Base-by-base conservation (phyloP, 2,888 invertebrate species). In the Criorhina ranunculi region DNA sequence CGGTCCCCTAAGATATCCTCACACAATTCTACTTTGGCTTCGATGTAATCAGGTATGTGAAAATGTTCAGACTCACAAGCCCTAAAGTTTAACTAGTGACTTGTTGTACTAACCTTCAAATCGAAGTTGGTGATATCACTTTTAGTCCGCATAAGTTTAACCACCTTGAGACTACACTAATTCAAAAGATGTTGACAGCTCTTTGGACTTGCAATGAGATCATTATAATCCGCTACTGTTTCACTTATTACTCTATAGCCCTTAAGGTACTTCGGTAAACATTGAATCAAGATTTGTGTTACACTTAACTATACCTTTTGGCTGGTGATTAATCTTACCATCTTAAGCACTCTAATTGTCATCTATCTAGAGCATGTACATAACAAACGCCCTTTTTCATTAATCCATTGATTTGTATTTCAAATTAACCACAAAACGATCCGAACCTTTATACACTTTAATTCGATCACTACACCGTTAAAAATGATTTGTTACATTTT, bases 11-110 rank as follows among this genome's bases (percentile, higher is more conserved):
- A 93, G 98, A 33, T 96, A 94, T 90, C 93, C 94, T 0, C 93
- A 96, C 88, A 94, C 95, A 0, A 92, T 96, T 85, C 94, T 98
- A 66, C 93, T 99, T 44, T 98, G 98, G 98, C 92, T 98, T 5
- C 95, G 95, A 88, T 97, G 97, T 89, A 94, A 97, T 86, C 95
- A 95, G 94, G 95, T 95, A 91, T 91, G 3, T 33, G 3, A 46
- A 4, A 19, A 46, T 9, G 17, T 4, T 7, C n/a, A n/a, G n/a
- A n/a, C n/a, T n/a, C n/a, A n/a, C n/a, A n/a, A n/a, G n/a, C n/a
- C n/a, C n/a, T n/a, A n/a, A n/a, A n/a, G n/a, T n/a, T n/a, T n/a
- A n/a, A n/a, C n/a, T n/a, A n/a, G n/a, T n/a, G n/a, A n/a, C n/a
- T n/a, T n/a, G n/a, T n/a, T n/a, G n/a, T n/a, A n/a, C n/a, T n/a